Base-by-base conservation (phyloP, 1,140 invertebrate genomes). In the Trypoxylus dichotomus region DNA sequence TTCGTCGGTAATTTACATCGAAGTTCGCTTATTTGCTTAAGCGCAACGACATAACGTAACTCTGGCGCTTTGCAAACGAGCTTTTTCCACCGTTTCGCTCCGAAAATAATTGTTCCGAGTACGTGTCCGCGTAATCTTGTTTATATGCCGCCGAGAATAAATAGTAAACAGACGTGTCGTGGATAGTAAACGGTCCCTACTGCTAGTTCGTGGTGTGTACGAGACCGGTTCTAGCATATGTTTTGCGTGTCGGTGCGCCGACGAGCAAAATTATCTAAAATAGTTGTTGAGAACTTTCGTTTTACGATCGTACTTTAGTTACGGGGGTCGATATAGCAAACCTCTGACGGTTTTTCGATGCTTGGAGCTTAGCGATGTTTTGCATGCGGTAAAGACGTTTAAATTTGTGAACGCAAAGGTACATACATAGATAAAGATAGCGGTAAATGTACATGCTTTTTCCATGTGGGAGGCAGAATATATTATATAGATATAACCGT, bases 61-160 rank as follows among this genome's bases (percentile, higher is more conserved):
- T 68, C 60, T 24, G 19, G 60, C 19, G 19, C 27, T 68, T 68
- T 68, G 60, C 27, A 68, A 21, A 68, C 60, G 24, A 25, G 27
- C 60, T 68, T 68, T 68, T 29, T 54, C 60, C 7, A 25, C 47
- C 7, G 47, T 21, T 68, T 68, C 27, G 27, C 60, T 68, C 8
- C 60, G 60, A 68, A 68, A 68, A 68, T 68, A 68, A 68, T 68
- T 68, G 60, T 68, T 27, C 60, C n/a, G 60, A 13, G 60, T 68
- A 8, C 60, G 11, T 24, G 60, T 68, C 60, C 60, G 21, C 60
- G 24, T 68, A 68, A 68, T 68, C 60, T 68, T 68, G 60, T 68
- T 68, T 68, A 68, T 68, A 68, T 29, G 60, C 60, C 60, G 60
- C 60, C 24, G 60, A 68, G 60, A 68, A 68, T 68, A 68, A 68